Conservation (phyloP, 2,797 vertebrate species). For the Alectoris magna region DNA sequence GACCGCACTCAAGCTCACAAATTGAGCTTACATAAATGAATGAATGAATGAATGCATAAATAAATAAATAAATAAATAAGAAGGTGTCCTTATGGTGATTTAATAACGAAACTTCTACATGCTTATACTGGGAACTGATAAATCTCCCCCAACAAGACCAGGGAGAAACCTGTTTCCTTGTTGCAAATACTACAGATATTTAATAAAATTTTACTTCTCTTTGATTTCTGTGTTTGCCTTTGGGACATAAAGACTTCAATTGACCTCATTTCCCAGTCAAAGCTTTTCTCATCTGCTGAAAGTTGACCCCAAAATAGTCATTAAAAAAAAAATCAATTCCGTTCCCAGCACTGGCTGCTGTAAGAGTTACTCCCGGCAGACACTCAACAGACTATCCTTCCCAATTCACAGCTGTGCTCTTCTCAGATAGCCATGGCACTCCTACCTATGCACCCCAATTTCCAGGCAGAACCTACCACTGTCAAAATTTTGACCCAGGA, state of each 20-base stretch:
- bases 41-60: background rate
- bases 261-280: background rate
- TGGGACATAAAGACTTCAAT: background rate
- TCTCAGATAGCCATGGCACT: background rate
- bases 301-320: constrained; percentile 1
- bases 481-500: background rate
- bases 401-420: background rate
- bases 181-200: background rate
- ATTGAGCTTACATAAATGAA: background rate
- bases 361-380: background rate
- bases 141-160: background rate
- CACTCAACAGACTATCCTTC: background rate
- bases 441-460: background rate
- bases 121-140: background rate
- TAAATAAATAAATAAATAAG: background rate
- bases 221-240: background rate
- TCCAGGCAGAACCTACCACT: background rate
- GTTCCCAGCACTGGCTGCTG: background rate
- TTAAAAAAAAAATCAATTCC: background rate
- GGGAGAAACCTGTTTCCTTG: background rate
- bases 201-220: background rate
- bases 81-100: background rate
- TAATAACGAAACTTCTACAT: background rate
- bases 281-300: constrained; percentile 23
- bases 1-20: background rate